A percentile compares a stretch with the other conserved stretches of the same genome.
phyloP scores from a whole-genome alignment of 2,113 vertebrate genomes.

The Microcebus murinus region DNA sequence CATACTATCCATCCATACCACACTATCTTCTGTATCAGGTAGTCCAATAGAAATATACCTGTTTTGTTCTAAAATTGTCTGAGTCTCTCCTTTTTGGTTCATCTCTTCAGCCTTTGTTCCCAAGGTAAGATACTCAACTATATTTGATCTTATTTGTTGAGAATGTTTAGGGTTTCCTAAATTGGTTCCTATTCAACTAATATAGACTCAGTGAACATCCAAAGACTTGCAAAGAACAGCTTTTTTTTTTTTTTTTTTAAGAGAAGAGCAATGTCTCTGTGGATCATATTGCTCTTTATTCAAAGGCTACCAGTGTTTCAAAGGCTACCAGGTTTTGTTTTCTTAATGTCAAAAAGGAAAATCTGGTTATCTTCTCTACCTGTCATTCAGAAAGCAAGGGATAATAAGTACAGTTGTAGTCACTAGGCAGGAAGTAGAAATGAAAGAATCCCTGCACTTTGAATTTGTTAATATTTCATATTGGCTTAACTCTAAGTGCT shows the following conservation, averaged over 20 bases:
- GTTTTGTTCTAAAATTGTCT: conserved; percentile 78
- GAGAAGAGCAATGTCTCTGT: background rate
- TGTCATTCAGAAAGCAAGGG: conserved; percentile 15
- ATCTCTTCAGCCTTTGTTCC: conserved; percentile 8
- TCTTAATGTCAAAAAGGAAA: conserved; percentile 37
- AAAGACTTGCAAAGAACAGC: background rate
- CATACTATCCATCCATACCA: conserved; percentile 69
- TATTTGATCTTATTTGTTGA: conserved; percentile 44
- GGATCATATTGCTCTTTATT: background rate
- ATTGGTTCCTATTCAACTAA: background rate
- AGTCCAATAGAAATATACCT: conserved; percentile 78
- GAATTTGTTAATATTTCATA: conserved; percentile 21
- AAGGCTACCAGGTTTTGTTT: conserved; percentile 20
- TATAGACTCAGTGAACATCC: background rate
- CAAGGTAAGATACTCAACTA: background rate
- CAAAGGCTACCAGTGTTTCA: background rate
- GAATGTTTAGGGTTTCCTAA: conserved; percentile 42
- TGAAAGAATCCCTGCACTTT: background rate
- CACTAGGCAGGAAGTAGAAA: conserved; percentile 19
- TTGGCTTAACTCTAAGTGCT: conserved; percentile 12
- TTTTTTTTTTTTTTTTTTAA: background rate
- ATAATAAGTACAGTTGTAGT: background rate
- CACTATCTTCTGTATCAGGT: conserved; percentile 72
- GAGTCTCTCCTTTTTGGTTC: conserved; percentile 65
- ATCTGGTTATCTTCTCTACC: background rate